Evolutionary conservation across 2,888 invertebrate genomes (phyloP).

Genomic region (Xanthia icteritia): DNA sequence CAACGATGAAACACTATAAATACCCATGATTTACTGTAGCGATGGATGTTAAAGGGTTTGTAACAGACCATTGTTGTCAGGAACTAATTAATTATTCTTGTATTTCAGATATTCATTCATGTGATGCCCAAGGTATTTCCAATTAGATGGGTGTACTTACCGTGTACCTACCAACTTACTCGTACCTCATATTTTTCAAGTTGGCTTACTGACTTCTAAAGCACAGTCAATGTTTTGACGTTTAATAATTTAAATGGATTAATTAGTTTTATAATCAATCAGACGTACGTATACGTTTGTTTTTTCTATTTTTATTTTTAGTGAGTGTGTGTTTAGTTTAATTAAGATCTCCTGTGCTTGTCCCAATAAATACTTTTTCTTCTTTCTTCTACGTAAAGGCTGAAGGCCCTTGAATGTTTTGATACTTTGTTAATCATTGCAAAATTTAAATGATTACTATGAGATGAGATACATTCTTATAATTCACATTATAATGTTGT

Average conservation of each 20-base stretch:
- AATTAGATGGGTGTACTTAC: slow-evolving; percentile 1
- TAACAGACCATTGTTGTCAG: slow-evolving; percentile 13
- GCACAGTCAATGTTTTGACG: not conserved
- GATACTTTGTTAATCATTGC: too few species aligned
- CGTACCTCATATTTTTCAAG: not conserved
- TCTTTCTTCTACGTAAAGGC: too few species aligned
- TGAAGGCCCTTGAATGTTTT: too few species aligned
- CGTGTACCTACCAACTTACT: not conserved
- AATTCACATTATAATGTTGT: too few species aligned
- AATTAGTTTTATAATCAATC: too few species aligned
- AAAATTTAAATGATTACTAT: too few species aligned
- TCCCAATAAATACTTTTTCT: too few species aligned
- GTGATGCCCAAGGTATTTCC: not conserved
- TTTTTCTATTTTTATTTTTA: too few species aligned
- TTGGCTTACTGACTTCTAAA: not conserved
- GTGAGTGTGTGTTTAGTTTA: too few species aligned
- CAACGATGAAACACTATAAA: slow-evolving; percentile 3
- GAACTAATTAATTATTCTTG: slow-evolving; percentile 25
- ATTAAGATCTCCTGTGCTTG: too few species aligned
- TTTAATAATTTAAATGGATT: not conserved
- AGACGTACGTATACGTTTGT: too few species aligned
- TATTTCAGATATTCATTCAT: slow-evolving; percentile 13
- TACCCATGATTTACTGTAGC: slow-evolving; percentile 6
- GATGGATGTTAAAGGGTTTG: not conserved
- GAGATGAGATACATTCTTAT: too few species aligned